phyloP scores from a whole-genome alignment of 2,888 invertebrate genomes.

The Spodoptera littoralis region DNA sequence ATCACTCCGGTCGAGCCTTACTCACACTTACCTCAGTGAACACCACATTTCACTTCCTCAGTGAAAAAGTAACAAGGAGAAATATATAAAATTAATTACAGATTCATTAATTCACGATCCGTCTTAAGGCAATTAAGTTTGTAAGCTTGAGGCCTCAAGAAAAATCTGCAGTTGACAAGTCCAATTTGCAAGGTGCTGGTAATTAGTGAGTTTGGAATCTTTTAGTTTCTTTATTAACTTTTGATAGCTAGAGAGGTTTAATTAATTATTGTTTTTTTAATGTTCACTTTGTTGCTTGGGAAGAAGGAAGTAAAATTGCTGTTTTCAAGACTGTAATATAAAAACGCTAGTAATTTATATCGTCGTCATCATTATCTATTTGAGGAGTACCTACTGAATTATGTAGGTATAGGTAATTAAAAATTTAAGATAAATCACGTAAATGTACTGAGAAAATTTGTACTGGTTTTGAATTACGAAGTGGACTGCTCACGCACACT shows the following conservation, averaged over 20 bases:
- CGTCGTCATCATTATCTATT: no score
- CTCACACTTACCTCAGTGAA: no score
- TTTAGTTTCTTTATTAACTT: constrained; percentile 48
- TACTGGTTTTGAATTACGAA: no score
- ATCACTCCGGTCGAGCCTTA: no score
- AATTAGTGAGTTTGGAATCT: constrained; percentile 58
- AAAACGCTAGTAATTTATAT: no score
- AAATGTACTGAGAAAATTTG: no score
- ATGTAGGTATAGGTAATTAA: no score
- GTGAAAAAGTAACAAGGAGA: constrained; percentile 45
- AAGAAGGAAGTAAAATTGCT: no score
- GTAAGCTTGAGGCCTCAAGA: constrained; percentile 28
- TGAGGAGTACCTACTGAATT: no score
- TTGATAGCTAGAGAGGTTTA: constrained; percentile 26
- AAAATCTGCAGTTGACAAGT: constrained; percentile 60
- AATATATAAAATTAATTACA: constrained; percentile 65
- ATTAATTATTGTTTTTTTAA: constrained; percentile 43
- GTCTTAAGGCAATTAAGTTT: constrained; percentile 54
- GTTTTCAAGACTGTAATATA: no score
- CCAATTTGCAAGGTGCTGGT: constrained; percentile 58
- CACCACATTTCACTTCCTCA: constrained; percentile 17
- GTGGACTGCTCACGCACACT: no score
- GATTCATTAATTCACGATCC: constrained; percentile 58
- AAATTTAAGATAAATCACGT: no score
- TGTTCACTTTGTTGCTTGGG: constrained; percentile 1